These are phyloP conservation scores for Cirrhinus mrigala DNA, from an alignment of 2,797 vertebrate species.

Conservation along the genomic window DNA sequence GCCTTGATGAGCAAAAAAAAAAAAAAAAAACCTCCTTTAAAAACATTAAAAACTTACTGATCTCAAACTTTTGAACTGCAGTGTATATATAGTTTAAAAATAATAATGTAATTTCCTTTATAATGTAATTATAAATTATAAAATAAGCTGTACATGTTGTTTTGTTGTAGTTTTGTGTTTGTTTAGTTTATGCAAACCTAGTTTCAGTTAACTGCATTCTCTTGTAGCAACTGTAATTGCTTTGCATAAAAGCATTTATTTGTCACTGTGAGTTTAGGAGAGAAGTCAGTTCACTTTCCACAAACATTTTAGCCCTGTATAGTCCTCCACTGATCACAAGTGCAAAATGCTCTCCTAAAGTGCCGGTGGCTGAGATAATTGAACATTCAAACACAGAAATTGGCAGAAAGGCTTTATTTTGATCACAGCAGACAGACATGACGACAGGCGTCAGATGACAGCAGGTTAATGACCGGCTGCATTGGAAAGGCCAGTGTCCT, in stretches of 20 bases:
- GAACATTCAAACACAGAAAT: not conserved
- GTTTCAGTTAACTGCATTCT: not conserved
- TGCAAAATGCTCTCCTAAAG: not conserved
- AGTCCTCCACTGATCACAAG: not conserved
- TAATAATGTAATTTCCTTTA: too few species aligned
- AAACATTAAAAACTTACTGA: too few species aligned
- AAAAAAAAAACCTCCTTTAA: too few species aligned
- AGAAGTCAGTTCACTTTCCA: not conserved
- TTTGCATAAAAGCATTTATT: not conserved
- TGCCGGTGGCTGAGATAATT: constrained; percentile 5
- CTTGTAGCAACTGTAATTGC: not conserved
- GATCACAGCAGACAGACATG: constrained; percentile 20
- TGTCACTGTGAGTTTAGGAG: not conserved
- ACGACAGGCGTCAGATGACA: constrained; percentile 1
- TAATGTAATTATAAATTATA: not conserved
- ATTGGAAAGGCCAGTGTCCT: not conserved
- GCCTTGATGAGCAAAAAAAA: too few species aligned
- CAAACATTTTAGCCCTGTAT: not conserved
- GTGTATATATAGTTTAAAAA: too few species aligned
- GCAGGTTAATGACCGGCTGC: constrained; percentile 6
- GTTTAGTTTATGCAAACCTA: not conserved
- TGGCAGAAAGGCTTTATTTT: constrained; percentile 1
- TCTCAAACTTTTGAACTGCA: too few species aligned
- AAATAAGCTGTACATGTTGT: not conserved
- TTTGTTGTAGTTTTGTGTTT: not conserved